phyloP scores from a whole-genome alignment of 2,888 invertebrate species.

The Drosophila rellima region DNA sequence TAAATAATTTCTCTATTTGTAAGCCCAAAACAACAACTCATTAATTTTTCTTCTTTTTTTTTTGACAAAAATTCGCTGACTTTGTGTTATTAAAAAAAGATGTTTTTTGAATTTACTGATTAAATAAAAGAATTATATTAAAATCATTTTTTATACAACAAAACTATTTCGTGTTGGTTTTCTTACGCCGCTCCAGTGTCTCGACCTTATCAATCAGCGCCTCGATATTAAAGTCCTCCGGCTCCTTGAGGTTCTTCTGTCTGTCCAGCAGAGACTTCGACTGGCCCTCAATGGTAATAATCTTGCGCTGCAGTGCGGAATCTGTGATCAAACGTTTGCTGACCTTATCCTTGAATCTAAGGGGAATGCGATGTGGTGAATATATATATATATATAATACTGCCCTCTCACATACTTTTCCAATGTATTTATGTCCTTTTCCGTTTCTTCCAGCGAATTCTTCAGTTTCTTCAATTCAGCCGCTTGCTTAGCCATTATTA shows the following conservation, averaged over 20 bases:
- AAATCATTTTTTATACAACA: slow-evolving; percentile 67
- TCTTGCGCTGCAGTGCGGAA: slow-evolving; percentile 62
- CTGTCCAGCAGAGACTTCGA: slow-evolving; percentile 66
- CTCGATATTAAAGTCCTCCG: slow-evolving; percentile 78
- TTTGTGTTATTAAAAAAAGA: slow-evolving; percentile 48
- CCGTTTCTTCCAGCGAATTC: slow-evolving; percentile 62
- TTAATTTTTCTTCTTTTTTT: slow-evolving; percentile 18
- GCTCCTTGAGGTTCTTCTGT: slow-evolving; percentile 63
- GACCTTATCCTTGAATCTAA: slow-evolving; percentile 29
- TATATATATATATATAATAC: background rate
- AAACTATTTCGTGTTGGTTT: slow-evolving; percentile 30
- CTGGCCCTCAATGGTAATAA: slow-evolving; percentile 65
- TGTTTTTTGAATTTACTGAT: slow-evolving; percentile 60
- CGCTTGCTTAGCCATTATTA: slow-evolving; percentile 54
- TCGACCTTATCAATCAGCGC: slow-evolving; percentile 80
- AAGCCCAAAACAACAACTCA: slow-evolving; percentile 32
- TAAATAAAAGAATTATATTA: slow-evolving; percentile 60
- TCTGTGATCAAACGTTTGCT: slow-evolving; percentile 70
- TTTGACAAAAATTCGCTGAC: slow-evolving; percentile 30
- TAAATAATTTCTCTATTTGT: slow-evolving; percentile 46
- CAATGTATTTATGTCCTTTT: slow-evolving; percentile 61
- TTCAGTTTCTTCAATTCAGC: slow-evolving; percentile 67
- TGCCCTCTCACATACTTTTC: slow-evolving; percentile 65
- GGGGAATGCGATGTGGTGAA: background rate
- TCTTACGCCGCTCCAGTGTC: slow-evolving; percentile 56